phyloP scores from a whole-genome alignment of 2,888 invertebrate genomes.

The Eurois occulta region DNA sequence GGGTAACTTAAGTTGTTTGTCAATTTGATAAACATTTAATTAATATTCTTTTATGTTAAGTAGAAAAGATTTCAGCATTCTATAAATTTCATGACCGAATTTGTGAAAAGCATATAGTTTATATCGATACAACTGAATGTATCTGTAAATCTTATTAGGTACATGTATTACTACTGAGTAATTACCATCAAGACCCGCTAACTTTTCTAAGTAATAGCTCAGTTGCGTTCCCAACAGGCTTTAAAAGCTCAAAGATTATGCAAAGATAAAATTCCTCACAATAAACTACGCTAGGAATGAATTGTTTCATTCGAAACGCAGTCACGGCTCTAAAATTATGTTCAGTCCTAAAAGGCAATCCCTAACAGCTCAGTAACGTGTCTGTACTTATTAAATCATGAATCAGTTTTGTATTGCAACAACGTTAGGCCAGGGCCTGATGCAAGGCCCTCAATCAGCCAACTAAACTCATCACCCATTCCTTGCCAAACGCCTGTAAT shows the following conservation, averaged over 20 bases:
- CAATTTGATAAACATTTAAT: background rate
- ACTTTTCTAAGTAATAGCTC: background rate
- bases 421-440: constrained; percentile 31
- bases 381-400: constrained; percentile 60
- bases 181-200: background rate
- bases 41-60: background rate
- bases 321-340: constrained; percentile 67
- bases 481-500: constrained; percentile 54
- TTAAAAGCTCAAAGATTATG: constrained; percentile 35
- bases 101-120: background rate
- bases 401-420: constrained; percentile 64
- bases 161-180: too few relatives aligned
- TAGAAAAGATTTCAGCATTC: background rate
- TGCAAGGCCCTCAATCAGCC: constrained; percentile 51
- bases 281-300: constrained; percentile 45
- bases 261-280: constrained; percentile 35
- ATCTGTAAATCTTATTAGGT: background rate
- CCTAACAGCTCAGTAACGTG: constrained; percentile 63
- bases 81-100: too few relatives aligned
- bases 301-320: constrained; percentile 59
- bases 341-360: constrained; percentile 62
- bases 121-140: background rate
- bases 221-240: background rate
- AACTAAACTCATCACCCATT: constrained; percentile 61
- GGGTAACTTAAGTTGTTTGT: too few relatives aligned